Base-by-base conservation (phyloP, 2,797 vertebrate species). In the Brotula barbata region DNA sequence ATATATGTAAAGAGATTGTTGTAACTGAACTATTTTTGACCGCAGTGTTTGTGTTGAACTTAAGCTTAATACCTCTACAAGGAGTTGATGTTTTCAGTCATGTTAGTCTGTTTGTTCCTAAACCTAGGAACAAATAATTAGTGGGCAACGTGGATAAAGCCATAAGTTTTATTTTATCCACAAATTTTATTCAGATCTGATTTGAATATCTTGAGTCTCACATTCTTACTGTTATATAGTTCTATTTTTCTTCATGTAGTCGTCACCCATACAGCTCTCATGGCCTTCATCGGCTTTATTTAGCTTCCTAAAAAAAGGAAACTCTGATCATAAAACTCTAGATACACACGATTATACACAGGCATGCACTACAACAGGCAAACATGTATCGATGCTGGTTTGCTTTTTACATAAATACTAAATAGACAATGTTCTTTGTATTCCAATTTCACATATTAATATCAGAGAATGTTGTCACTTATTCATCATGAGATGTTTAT, bases 1-100 rank as follows among this genome's bases (percentile, higher is more conserved):
- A 51, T 33, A 44, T 22, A 43, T 64, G 42, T 69, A 68, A 76
- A 69, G 55, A 53, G 45, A 22, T 15, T 54, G 15, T 19, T 51
- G 20, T 53, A 73, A 55, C 31, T 31, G 16, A 37, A 1, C 62
- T 68, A 42, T 59, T 56, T 37, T 46, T n/a, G 13, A 46, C 11
- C 37, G 56, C 19, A 25, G 20, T 58, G 42, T 51, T 58, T 6
- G 33, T 51, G 43, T 54, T 53, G n/a, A n/a, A 14, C 58, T 75
- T 66, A 62, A 15, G 47, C 14, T 61, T 66, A 57, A 15, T 39
- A 14, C 13, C 13, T n/a, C 37, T 39, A 7, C 37, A n/a, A 39
- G 37, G 37, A 15, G 13, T 4, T 36, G 13, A 36, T 36, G 34
- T 2, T 15, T 39, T 39, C 37, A 39, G 4, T 39, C 34, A 33